phyloP scores from a whole-genome alignment of 2,113 vertebrate genomes.

The Oryzias melastigma region DNA sequence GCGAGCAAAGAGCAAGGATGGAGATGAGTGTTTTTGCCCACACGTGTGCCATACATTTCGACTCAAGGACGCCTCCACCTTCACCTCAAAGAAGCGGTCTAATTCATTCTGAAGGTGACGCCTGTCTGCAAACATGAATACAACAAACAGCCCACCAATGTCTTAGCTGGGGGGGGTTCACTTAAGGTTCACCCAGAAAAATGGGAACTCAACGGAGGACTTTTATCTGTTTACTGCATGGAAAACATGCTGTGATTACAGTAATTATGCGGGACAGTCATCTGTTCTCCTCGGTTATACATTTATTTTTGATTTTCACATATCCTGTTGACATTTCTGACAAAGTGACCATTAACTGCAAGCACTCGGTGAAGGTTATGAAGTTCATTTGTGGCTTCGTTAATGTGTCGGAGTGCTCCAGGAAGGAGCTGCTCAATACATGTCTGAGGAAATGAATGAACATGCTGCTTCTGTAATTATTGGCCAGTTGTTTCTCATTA shows the following conservation, averaged over 20 bases:
- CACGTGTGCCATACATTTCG: conserved; percentile 14
- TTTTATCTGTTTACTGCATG: no score
- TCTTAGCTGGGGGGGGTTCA: no score
- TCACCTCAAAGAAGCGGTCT: conserved; percentile 9
- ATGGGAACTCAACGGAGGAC: no score
- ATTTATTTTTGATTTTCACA: not conserved
- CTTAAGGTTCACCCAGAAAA: not conserved
- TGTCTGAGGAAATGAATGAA: conserved; percentile 18
- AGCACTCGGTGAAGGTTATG: conserved; percentile 18
- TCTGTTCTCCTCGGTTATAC: not conserved
- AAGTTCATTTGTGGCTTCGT: not conserved
- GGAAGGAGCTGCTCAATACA: conserved; percentile 9
- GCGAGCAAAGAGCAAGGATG: conserved; percentile 14
- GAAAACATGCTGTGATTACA: no score
- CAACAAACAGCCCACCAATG: not conserved
- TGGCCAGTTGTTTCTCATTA: conserved; percentile 1
- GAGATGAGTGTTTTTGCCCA: conserved; percentile 3
- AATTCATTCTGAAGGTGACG: conserved; percentile 22
- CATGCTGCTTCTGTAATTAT: conserved; percentile 16
- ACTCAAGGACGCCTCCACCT: conserved; percentile 5
- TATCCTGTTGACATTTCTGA: not conserved
- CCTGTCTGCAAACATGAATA: conserved; percentile 10
- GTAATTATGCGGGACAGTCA: no score
- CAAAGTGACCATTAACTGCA: conserved; percentile 2
- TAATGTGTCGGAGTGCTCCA: not conserved